Percentiles rank a stretch among this genome's conserved stretches.
Evolutionary conservation across 1,140 invertebrate species (phyloP).

Genomic region (Caenorhabditis inopinata): DNA sequence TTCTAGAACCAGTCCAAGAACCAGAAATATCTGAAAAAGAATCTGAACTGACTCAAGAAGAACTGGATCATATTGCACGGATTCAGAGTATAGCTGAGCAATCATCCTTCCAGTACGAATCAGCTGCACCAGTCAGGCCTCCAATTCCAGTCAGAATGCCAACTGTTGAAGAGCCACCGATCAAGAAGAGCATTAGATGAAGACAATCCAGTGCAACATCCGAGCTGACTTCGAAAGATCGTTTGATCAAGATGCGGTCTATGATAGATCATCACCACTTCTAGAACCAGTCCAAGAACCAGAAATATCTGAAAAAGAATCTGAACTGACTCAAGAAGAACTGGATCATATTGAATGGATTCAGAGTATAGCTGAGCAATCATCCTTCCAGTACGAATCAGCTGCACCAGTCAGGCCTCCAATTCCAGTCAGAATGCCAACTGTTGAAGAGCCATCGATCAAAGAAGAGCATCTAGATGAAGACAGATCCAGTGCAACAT

Average conservation of each 20-base stretch:
- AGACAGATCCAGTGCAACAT: too few relatives aligned
- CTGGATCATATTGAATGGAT: neutral
- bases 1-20: constrained; percentile 30
- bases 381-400: too few relatives aligned
- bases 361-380: neutral
- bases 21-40: neutral
- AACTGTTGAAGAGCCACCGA: too few relatives aligned
- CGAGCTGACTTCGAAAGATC: too few relatives aligned
- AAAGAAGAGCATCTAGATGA: too few relatives aligned
- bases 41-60: constrained; percentile 34
- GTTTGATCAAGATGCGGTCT: too few relatives aligned
- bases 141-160: neutral
- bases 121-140: neutral
- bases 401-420: too few relatives aligned
- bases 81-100: constrained; percentile 43
- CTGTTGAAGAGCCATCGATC: too few relatives aligned
- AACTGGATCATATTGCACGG: constrained; percentile 43
- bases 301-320: neutral
- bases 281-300: too few relatives aligned
- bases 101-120: constrained; percentile 38
- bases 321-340: constrained; percentile 27
- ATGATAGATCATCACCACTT: too few relatives aligned
- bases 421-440: too few relatives aligned
- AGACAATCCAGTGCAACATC: neutral
- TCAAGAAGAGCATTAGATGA: too few relatives aligned